phyloP scores from a whole-genome alignment of 2,888 invertebrate genomes.

The Cryptophagus acutangulus region DNA sequence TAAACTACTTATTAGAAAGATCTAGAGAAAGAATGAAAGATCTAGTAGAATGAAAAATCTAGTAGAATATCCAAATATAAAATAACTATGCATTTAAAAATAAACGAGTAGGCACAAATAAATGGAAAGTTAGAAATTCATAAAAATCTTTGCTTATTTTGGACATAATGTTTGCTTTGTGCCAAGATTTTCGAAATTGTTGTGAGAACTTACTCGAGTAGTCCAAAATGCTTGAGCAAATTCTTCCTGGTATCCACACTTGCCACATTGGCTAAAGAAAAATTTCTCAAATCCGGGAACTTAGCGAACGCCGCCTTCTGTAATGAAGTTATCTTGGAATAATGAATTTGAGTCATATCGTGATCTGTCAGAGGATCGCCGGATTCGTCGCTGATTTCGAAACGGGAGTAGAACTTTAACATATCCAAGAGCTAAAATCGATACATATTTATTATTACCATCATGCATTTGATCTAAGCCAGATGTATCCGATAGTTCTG shows the following conservation, averaged over 20 bases:
- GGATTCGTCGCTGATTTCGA: conserved; percentile 95
- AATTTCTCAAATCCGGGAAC: conserved; percentile 78
- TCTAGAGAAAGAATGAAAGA: too few relatives aligned
- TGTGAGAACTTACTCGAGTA: conserved; percentile 59
- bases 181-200: not conserved
- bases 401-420: conserved; percentile 93
- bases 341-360: conserved; percentile 91
- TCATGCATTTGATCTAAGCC: not conserved
- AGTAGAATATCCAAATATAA: too few relatives aligned
- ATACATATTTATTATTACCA: not conserved
- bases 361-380: conserved; percentile 91
- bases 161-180: not conserved
- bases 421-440: conserved; percentile 76
- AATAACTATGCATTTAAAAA: too few relatives aligned
- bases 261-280: conserved; percentile 90
- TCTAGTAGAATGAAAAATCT: too few relatives aligned
- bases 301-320: conserved; percentile 91
- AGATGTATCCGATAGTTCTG: too few relatives aligned
- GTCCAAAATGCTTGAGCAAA: conserved; percentile 78
- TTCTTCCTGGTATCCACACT: conserved; percentile 87
- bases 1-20: too few relatives aligned
- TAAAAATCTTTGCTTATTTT: too few relatives aligned
- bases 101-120: too few relatives aligned
- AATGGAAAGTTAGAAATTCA: too few relatives aligned
- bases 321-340: conserved; percentile 84